Conservation (phyloP, 2,797 vertebrate genomes). For the Hydrophis major region DNA sequence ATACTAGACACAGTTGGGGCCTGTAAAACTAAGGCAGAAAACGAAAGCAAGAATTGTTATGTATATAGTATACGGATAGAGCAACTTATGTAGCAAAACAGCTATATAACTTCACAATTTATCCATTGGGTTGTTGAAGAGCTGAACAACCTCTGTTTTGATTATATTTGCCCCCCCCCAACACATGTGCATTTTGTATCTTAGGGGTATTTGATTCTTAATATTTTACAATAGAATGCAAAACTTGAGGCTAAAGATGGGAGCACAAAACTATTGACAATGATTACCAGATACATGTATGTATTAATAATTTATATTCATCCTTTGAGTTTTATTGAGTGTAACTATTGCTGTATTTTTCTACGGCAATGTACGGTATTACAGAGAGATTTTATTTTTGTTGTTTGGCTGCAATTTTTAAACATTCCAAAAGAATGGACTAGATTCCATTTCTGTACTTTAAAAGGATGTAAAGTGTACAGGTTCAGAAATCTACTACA, state of each 20-base stretch:
- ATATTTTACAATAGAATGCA: not conserved
- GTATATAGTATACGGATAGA: too few species aligned
- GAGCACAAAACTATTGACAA: not conserved
- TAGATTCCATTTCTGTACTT: not conserved
- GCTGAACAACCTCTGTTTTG: not conserved
- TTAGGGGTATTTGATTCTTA: not conserved
- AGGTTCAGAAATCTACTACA: too few species aligned
- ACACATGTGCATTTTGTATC: not conserved
- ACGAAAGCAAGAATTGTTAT: not conserved
- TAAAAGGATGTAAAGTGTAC: not conserved
- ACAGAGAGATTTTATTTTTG: not conserved
- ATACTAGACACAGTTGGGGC: not conserved
- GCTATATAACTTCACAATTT: not conserved
- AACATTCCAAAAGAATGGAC: not conserved
- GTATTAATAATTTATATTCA: not conserved
- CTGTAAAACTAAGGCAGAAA: not conserved
- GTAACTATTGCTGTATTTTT: not conserved
- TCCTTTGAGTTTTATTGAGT: not conserved
- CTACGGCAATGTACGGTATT: not conserved
- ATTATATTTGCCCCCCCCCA: not conserved
- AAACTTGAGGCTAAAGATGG: not conserved
- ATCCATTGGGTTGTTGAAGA: not conserved
- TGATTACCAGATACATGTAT: not conserved
- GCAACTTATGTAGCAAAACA: not conserved
- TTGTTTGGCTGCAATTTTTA: not conserved